Evolutionary conservation across 2,113 vertebrate species (phyloP), one percentile per base, ranked within the genome.

Genomic region (Lophius piscatorius): DNA sequence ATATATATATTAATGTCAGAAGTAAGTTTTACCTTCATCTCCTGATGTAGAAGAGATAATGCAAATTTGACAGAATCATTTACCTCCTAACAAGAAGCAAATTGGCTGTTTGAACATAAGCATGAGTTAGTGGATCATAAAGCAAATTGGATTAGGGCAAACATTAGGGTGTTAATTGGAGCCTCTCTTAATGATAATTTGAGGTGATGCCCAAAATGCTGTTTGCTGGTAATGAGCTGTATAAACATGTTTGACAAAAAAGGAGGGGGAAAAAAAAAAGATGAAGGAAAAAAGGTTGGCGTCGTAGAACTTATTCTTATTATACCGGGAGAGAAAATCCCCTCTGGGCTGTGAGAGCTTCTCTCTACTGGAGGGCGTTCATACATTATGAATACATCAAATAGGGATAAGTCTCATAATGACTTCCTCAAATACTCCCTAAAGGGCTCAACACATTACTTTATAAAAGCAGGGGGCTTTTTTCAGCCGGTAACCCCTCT

Each of bases 101-200:
- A 90, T 87, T 87, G 83, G 56, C 76, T 88, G 81, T 82, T 90
- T 78, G 76, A 82, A 80, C 83, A 88, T 85, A 81, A 83, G 78
- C 81, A 86, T 86, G 87, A 84, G 81, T 89, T 86, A 88, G 83
- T 86, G 87, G 88, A 81, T 89, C 80, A 88, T 90, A 88, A 91
- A 91, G 80, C 84, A 90, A 88, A 93, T 91, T 91, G 87, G 86
- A 91, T 90, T 81, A 88, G 76, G 84, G 82, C 78, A 81, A 82
- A 88, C 85, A 83, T 82, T 80, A 78, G 74, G 74, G 66, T 88
- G 88, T 90, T 91, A 90, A 90, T 90, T 87, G 81, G 66, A 55
- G 61, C 46, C 79, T 81, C 68, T 84, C 82, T 73, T 87, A 90
- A 89, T 87, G 89, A 83, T 85, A 79, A 86, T 87, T 80, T 48